Conservation (phyloP, 2,888 invertebrate species). For the Oxyscelio sp. region DNA sequence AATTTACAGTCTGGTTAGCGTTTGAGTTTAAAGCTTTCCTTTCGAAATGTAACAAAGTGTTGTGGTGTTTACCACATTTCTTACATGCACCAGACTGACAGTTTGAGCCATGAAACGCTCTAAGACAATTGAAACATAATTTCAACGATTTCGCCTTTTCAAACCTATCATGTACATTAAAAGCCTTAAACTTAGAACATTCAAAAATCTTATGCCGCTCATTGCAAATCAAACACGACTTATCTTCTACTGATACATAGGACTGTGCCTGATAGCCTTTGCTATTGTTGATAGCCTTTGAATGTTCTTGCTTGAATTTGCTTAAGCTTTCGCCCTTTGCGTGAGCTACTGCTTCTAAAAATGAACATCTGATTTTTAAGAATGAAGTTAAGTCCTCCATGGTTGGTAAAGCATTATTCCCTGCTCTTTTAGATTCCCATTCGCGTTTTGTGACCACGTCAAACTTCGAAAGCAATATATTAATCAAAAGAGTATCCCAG, state of each 20-base stretch:
- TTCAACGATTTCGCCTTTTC: neutral
- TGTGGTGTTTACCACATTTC: constrained; percentile 11
- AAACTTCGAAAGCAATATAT: constrained; percentile 19
- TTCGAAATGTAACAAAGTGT: neutral
- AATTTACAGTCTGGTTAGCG: neutral
- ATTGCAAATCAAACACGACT: constrained; percentile 3
- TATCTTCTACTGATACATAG: neutral
- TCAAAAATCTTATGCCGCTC: constrained; percentile 21
- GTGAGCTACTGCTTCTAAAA: constrained; percentile 5
- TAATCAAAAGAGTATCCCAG: constrained; percentile 16
- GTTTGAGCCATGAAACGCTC: constrained; percentile 14
- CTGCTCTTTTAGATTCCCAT: constrained; percentile 23
- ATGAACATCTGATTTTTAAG: constrained; percentile 3
- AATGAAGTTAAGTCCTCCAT: constrained; percentile 3
- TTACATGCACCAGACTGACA: constrained; percentile 25
- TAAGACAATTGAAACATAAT: constrained; percentile 22
- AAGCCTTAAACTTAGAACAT: neutral
- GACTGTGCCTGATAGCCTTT: neutral
- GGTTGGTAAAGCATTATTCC: neutral
- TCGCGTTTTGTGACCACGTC: neutral
- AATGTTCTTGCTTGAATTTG: neutral
- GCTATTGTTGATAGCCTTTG: neutral
- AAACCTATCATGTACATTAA: neutral
- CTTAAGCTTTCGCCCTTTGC: too few species aligned
- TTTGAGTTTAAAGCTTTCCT: too few species aligned